phyloP scores from a whole-genome alignment of 2,888 invertebrate genomes.

The Brenthis hecate region DNA sequence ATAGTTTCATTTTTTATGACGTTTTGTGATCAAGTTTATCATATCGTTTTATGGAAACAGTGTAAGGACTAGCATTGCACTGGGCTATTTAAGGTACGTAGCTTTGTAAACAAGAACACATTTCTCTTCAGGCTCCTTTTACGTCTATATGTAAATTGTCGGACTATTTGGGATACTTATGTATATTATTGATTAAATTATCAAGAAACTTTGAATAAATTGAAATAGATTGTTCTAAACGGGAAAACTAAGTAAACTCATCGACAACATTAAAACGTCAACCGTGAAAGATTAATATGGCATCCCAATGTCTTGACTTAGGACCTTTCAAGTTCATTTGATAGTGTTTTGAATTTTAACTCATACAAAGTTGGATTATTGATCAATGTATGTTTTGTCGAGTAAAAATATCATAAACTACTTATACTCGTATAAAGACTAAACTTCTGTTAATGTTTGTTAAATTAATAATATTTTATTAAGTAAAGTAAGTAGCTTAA shows the following conservation, averaged over 20 bases:
- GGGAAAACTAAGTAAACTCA: slow-evolving; percentile 15
- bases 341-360: slow-evolving; percentile 23
- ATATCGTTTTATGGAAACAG: slow-evolving; percentile 41
- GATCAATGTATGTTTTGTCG: background rate
- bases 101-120: slow-evolving; percentile 11
- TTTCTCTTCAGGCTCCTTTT: slow-evolving; percentile 4
- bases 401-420: no score
- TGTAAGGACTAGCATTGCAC: slow-evolving; percentile 42
- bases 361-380: slow-evolving; percentile 4
- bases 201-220: background rate
- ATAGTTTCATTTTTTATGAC: slow-evolving; percentile 36
- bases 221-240: slow-evolving; percentile 9
- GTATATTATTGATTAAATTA: background rate
- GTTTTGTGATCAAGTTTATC: slow-evolving; percentile 30
- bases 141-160: background rate
- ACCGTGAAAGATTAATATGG: slow-evolving; percentile 30
- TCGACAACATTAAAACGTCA: slow-evolving; percentile 19
- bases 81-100: slow-evolving; percentile 48
- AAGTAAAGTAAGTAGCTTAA: slow-evolving; percentile 42
- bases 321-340: slow-evolving; percentile 9
- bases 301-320: slow-evolving; percentile 24
- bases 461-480: background rate
- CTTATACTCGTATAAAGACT: no score
- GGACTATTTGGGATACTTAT: background rate
- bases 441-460: no score